Evolutionary conservation across 1,140 invertebrate genomes (phyloP).

Genomic region (Melitaea cinxia): DNA sequence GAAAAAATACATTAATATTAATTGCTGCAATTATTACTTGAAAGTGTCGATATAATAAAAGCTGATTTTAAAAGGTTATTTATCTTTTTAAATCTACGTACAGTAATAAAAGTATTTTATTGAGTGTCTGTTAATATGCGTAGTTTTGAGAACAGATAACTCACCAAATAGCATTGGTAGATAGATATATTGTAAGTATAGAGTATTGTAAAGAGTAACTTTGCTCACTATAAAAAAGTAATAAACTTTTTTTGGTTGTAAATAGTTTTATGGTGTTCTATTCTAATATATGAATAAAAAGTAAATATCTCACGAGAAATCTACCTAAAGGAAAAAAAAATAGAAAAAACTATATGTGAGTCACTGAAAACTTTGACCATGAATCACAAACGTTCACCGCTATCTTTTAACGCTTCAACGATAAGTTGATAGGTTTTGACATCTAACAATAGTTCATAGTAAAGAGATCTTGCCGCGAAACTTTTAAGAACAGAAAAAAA

Average conservation of each 20-base stretch:
- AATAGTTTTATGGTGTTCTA: constrained; percentile 25
- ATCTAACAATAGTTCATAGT: constrained; percentile 38
- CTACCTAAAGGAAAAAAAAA: constrained; percentile 33
- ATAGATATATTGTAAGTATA: too few species aligned
- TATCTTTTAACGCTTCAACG: constrained; percentile 56
- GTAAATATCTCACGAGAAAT: constrained; percentile 35
- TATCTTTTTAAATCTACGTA: too few species aligned
- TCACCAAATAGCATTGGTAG: too few species aligned
- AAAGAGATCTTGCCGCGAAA: constrained; percentile 38
- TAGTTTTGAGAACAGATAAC: too few species aligned
- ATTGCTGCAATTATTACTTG: too few species aligned
- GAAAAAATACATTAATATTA: too few species aligned
- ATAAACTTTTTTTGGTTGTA: neutral
- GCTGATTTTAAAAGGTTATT: too few species aligned
- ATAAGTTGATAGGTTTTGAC: constrained; percentile 50
- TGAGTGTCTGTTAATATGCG: too few species aligned
- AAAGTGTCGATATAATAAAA: too few species aligned
- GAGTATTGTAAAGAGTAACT: too few species aligned
- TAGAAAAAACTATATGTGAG: constrained; percentile 49
- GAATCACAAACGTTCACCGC: constrained; percentile 61
- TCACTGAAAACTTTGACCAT: constrained; percentile 48
- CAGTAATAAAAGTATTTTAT: too few species aligned
- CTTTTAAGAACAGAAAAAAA: constrained; percentile 39
- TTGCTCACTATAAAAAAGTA: too few species aligned
- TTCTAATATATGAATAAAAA: constrained; percentile 34